phyloP scores from a whole-genome alignment of 2,797 vertebrate species.

The Danio choprae region DNA sequence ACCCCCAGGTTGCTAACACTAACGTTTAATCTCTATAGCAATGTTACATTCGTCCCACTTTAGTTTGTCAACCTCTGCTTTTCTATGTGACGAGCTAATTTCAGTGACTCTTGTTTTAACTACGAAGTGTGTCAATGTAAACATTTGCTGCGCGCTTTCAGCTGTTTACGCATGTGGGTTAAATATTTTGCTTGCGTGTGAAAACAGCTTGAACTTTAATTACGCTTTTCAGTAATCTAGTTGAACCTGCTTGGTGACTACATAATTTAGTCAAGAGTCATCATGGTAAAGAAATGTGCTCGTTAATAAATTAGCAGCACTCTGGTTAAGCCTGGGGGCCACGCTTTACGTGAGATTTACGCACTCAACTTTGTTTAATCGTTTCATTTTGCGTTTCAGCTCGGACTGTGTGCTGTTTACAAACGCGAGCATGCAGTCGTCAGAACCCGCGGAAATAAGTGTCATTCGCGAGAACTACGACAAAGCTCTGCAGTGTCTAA shows the following conservation, averaged over 20 bases:
- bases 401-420: not conserved
- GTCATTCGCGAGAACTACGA: conserved; percentile 86
- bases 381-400: not conserved
- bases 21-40: no score
- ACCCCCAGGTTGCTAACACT: no score
- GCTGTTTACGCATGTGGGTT: no score
- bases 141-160: no score
- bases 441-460: conserved; percentile 80
- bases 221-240: not conserved
- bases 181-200: no score
- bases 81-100: no score
- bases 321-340: not conserved
- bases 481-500: conserved; percentile 83
- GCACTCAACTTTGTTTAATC: not conserved
- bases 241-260: conserved; percentile 13
- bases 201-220: not conserved
- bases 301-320: not conserved
- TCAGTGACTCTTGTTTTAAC: no score
- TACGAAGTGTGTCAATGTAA: no score
- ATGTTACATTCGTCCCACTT: no score
- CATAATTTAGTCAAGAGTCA: not conserved
- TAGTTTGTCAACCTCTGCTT: no score
- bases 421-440: conserved; percentile 48
- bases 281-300: not conserved
- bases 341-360: not conserved